These are phyloP conservation scores for Imbricaverruca yamaguchii DNA, from an alignment of 2,888 invertebrate genomes.

Conservation along the genomic window DNA sequence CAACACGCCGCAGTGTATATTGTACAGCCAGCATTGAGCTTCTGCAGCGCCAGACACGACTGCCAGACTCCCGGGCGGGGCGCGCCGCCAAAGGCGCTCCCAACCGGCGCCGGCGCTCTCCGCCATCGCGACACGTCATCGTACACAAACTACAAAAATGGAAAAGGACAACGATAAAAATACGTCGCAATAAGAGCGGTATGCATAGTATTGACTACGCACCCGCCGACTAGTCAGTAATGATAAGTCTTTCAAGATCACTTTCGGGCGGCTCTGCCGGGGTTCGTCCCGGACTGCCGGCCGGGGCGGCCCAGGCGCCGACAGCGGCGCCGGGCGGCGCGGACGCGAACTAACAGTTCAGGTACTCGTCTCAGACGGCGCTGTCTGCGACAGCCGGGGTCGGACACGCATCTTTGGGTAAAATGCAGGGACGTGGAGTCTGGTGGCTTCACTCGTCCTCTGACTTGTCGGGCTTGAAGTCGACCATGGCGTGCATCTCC, in stretches of 20 bases:
- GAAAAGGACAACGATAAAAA: neutral
- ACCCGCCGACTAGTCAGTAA: neutral
- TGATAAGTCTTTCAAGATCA: constrained; percentile 17
- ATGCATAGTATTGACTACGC: neutral
- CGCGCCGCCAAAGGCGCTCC: neutral
- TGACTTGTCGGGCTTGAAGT: constrained; percentile 90
- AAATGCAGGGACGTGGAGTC: neutral
- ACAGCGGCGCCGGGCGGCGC: neutral
- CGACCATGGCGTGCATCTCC: constrained; percentile 90
- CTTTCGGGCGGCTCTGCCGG: neutral
- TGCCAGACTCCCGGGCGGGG: neutral
- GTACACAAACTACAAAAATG: neutral
- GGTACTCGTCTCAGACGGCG: neutral
- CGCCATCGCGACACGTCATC: neutral
- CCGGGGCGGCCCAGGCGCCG: neutral
- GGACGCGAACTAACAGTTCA: constrained; percentile 9
- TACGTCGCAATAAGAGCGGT: neutral
- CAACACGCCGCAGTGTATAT: too few species aligned
- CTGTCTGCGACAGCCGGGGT: neutral
- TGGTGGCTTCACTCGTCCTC: constrained; percentile 70
- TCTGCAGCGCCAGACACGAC: too few species aligned
- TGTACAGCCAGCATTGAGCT: too few species aligned
- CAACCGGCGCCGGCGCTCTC: neutral
- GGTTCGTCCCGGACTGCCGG: neutral
- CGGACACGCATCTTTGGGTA: neutral